Conservation (phyloP, 2,888 invertebrate genomes). For the Synanthedon tipuliformis region DNA sequence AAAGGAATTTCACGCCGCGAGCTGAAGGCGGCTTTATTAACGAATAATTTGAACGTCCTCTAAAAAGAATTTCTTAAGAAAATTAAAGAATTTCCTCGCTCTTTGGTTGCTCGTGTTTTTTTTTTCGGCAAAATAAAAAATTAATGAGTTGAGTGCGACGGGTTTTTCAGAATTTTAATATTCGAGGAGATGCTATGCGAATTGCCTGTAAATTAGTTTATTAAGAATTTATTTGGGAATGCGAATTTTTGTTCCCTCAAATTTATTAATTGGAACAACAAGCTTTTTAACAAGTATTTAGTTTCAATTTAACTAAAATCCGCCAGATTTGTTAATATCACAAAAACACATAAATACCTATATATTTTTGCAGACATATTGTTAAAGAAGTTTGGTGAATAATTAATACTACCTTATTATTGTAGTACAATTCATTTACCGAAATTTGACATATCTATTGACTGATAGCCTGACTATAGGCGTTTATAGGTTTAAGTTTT, state of each 20-base stretch:
- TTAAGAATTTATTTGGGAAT: constrained; percentile 23
- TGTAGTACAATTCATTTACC: too few species aligned
- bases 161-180: constrained; percentile 34
- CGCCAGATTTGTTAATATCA: too few species aligned
- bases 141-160: constrained; percentile 36
- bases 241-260: background rate
- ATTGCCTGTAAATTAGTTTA: constrained; percentile 27
- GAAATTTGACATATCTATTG: too few species aligned
- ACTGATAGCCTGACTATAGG: too few species aligned
- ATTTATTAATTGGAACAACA: too few species aligned
- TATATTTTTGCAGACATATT: too few species aligned
- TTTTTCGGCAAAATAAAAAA: constrained; percentile 24
- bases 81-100: constrained; percentile 50
- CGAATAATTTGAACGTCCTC: constrained; percentile 49
- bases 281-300: too few species aligned
- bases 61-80: constrained; percentile 44
- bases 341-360: too few species aligned
- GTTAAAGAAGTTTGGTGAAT: too few species aligned
- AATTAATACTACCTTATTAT: too few species aligned
- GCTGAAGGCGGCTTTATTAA: constrained; percentile 45
- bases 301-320: too few species aligned
- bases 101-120: constrained; percentile 37
- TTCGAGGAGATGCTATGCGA: constrained; percentile 19
- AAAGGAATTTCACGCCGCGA: constrained; percentile 48
- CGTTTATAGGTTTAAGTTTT: too few species aligned